Conservation (phyloP, 2,113 vertebrate genomes). For the Lathamus discolor region DNA sequence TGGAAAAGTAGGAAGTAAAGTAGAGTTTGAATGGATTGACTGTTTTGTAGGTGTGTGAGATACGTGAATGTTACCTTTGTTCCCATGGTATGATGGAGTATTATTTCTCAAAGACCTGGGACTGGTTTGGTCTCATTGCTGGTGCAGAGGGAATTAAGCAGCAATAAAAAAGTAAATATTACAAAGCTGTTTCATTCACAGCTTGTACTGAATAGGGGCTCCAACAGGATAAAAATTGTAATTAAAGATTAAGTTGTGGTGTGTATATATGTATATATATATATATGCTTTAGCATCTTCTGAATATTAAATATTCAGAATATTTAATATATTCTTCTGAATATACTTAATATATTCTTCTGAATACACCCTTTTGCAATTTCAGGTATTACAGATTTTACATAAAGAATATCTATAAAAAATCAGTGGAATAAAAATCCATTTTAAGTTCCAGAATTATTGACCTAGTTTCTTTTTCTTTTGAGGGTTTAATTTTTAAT, state of each 20-base stretch:
- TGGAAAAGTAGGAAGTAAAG: background rate
- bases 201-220: background rate
- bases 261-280: background rate
- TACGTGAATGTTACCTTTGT: background rate
- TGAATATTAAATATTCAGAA: background rate
- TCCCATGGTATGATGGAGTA: background rate
- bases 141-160: background rate
- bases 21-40: background rate
- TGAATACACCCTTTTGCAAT: background rate
- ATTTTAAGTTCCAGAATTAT: background rate
- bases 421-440: background rate
- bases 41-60: background rate
- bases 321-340: background rate
- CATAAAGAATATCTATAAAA: background rate
- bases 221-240: background rate
- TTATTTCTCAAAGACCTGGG: background rate
- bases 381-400: background rate
- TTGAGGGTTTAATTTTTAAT: background rate
- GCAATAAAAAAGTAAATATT: background rate
- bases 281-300: background rate
- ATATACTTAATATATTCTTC: background rate
- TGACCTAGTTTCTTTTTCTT: background rate
- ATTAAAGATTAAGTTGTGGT: background rate
- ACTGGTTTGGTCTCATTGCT: background rate
- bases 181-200: background rate